phyloP scores from a whole-genome alignment of 2,888 invertebrate species.

The Habroteleia sp. region DNA sequence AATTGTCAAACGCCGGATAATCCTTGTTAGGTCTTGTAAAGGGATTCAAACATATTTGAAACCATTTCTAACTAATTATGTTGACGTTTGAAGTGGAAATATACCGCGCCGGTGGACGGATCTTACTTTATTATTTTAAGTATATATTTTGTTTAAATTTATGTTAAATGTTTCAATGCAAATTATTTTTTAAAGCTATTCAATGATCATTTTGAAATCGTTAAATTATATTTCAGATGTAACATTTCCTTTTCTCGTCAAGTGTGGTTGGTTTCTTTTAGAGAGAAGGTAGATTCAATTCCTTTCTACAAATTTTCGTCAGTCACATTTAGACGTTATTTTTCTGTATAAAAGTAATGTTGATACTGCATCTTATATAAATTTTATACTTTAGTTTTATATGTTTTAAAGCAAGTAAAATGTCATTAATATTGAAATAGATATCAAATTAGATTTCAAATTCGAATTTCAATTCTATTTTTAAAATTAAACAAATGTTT shows the following conservation, averaged over 20 bases:
- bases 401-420: no score
- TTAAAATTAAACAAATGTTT: no score
- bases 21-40: constrained; percentile 41
- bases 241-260: background rate
- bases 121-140: constrained; percentile 4
- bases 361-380: no score
- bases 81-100: constrained; percentile 24
- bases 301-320: no score
- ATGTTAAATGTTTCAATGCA: constrained; percentile 1
- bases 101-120: background rate
- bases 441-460: no score
- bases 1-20: constrained; percentile 42
- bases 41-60: constrained; percentile 38
- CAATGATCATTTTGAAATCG: background rate
- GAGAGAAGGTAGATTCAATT: background rate
- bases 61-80: constrained; percentile 37
- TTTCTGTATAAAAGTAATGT: no score
- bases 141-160: constrained; percentile 9
- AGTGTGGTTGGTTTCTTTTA: background rate
- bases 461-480: no score
- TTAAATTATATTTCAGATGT: background rate
- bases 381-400: no score
- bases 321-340: no score
- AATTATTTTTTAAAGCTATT: background rate
- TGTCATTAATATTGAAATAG: no score